phyloP scores from a whole-genome alignment of 2,113 vertebrate species.

The Okapia johnstoni region DNA sequence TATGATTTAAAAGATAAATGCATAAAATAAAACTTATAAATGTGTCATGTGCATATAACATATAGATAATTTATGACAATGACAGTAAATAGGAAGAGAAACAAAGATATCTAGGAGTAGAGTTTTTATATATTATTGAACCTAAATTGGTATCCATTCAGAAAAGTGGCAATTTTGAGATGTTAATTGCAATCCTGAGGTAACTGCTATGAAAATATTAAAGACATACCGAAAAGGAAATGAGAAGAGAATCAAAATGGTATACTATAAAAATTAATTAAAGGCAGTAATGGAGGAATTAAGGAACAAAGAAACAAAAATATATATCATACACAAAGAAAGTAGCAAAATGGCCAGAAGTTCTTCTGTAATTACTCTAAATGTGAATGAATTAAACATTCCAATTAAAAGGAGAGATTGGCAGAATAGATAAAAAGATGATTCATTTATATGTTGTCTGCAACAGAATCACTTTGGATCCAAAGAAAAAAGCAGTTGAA shows the following conservation, averaged over 20 bases:
- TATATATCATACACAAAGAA: neutral
- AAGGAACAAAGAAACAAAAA: neutral
- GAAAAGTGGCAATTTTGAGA: neutral
- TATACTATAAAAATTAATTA: neutral
- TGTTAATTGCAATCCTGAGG: neutral
- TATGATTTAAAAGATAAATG: neutral
- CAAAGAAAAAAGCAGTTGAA: neutral
- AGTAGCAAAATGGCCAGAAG: neutral
- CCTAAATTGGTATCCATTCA: neutral
- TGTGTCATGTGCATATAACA: neutral
- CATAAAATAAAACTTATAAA: neutral
- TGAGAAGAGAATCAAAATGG: neutral
- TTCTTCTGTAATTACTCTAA: neutral
- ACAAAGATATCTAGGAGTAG: neutral
- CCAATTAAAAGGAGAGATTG: neutral
- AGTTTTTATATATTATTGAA: neutral
- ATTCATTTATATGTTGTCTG: neutral
- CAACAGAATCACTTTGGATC: neutral
- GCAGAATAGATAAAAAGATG: neutral
- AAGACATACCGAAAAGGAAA: neutral
- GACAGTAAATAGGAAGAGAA: neutral
- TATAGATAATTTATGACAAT: neutral
- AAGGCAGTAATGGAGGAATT: neutral
- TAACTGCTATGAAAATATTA: neutral
- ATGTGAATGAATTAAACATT: neutral